Evolutionary conservation across 35 echinoderm and acorn worm species (phyloP).

Genomic region (Ophioderma brevispina): DNA sequence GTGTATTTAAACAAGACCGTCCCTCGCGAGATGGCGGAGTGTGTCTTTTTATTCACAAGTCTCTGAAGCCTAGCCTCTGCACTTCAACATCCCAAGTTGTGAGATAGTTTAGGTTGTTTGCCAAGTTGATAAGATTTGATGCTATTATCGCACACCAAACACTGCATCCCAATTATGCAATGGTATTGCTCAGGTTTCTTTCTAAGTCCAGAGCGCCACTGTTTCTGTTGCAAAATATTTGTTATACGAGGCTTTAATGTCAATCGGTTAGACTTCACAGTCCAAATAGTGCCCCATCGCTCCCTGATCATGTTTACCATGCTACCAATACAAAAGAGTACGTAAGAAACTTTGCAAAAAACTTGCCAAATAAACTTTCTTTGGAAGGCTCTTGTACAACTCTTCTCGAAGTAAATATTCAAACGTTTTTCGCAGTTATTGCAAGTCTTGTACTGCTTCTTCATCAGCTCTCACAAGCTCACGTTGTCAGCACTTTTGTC

Average conservation of each 20-base stretch:
- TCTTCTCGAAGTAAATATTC: too few relatives aligned
- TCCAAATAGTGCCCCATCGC: neutral
- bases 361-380: too few relatives aligned
- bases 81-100: too few relatives aligned
- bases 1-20: neutral
- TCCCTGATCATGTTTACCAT: neutral
- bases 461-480: too few relatives aligned
- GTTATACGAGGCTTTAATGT: neutral
- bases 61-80: neutral
- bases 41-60: neutral
- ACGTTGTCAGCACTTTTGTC: too few relatives aligned
- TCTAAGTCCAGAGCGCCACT: neutral
- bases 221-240: neutral
- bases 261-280: neutral
- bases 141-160: neutral
- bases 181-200: neutral
- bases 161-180: neutral
- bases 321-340: too few relatives aligned
- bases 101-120: neutral
- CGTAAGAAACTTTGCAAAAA: too few relatives aligned
- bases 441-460: too few relatives aligned
- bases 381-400: too few relatives aligned
- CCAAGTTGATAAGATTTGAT: neutral
- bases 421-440: too few relatives aligned
- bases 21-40: neutral